Conservation (phyloP, 2,113 vertebrate genomes). For the Triplophysa siluroides region DNA sequence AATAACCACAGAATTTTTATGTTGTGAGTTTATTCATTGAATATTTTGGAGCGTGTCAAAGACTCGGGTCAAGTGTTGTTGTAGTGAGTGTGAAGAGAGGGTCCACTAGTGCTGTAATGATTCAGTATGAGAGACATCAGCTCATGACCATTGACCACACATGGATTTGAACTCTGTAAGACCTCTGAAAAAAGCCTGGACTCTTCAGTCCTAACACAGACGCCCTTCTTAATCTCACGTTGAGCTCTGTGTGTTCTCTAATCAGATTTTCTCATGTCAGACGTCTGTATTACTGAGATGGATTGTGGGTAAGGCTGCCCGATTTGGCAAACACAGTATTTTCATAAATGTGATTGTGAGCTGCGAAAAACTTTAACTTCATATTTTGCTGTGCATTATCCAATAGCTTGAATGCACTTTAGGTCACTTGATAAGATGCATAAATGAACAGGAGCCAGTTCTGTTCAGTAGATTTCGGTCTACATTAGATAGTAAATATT, state of each 20-base stretch:
- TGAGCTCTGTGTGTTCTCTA: not conserved
- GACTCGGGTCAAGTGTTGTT: not conserved
- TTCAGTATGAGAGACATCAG: not conserved
- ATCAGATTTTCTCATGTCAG: slow-evolving; percentile 19
- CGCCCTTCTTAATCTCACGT: not conserved
- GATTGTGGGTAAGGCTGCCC: not conserved
- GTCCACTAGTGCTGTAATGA: not conserved
- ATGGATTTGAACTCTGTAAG: not conserved
- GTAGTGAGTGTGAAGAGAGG: not conserved
- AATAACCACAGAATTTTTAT: no score
- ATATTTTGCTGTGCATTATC: no score
- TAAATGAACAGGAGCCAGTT: no score
- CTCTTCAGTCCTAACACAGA: slow-evolving; percentile 5
- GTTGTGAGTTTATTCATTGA: no score
- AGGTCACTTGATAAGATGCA: no score
- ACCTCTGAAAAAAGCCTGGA: not conserved
- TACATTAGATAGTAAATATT: no score
- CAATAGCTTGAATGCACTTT: no score
- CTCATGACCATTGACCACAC: not conserved
- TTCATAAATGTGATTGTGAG: no score
- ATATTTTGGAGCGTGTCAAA: not conserved
- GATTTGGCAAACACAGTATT: not conserved
- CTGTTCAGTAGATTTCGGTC: no score
- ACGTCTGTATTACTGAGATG: not conserved
- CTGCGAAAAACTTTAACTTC: no score